Percentiles rank a stretch among this genome's conserved stretches.
Conservation (phyloP, 2,888 invertebrate genomes). For the Drosophila eohydei region DNA sequence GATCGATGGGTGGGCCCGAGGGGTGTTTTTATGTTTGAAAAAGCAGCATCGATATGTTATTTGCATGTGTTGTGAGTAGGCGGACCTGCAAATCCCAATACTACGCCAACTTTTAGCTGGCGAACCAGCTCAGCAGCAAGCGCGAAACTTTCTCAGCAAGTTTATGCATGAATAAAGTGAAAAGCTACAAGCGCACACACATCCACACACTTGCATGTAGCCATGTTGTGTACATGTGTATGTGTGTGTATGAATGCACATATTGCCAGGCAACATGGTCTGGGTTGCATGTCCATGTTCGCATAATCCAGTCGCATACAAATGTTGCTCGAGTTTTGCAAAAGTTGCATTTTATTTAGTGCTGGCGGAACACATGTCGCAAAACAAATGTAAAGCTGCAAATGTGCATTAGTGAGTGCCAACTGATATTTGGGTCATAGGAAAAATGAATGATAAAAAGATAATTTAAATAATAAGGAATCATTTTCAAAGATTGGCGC, state of each 20-base stretch:
- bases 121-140: slow-evolving; percentile 39
- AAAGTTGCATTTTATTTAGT: slow-evolving; percentile 72
- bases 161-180: slow-evolving; percentile 66
- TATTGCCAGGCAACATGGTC: background rate
- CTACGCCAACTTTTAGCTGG: slow-evolving; percentile 46
- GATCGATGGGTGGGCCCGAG: background rate
- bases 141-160: slow-evolving; percentile 58
- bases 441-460: background rate
- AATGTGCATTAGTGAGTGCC: slow-evolving; percentile 50
- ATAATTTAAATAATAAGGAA: background rate
- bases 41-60: slow-evolving; percentile 64
- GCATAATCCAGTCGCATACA: slow-evolving; percentile 64
- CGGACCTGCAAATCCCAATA: slow-evolving; percentile 43
- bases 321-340: slow-evolving; percentile 47
- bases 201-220: slow-evolving; percentile 5
- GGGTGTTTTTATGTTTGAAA: slow-evolving; percentile 40
- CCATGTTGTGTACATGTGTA: slow-evolving; percentile 4
- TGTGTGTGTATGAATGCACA: background rate
- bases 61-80: slow-evolving; percentile 43
- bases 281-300: slow-evolving; percentile 28
- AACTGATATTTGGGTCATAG: slow-evolving; percentile 16
- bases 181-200: slow-evolving; percentile 47
- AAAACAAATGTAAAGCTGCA: slow-evolving; percentile 46
- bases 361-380: slow-evolving; percentile 36
- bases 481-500: slow-evolving; percentile 1